Evolutionary conservation across 2,797 vertebrate genomes (phyloP).

Genomic region (Benthosema pterotum): DNA sequence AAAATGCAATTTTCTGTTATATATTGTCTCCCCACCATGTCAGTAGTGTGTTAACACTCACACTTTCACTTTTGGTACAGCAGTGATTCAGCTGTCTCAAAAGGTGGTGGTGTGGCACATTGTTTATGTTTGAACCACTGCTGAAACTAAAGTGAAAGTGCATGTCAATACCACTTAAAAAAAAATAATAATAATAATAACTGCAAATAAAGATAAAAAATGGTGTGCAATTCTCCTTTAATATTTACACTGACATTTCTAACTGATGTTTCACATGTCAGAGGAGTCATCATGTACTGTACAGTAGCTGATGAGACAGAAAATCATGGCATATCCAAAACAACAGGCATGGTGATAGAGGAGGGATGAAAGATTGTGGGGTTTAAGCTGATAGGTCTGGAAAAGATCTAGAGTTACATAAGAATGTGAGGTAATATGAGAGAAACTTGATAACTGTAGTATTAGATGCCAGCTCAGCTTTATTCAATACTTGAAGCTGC

Average conservation of each 20-base stretch:
- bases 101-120: no score
- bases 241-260: conserved; percentile 11
- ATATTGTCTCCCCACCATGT: no score
- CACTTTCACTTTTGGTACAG: no score
- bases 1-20: no score
- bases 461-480: conserved; percentile 31
- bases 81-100: no score
- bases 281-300: background rate
- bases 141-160: no score
- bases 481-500: conserved; percentile 21
- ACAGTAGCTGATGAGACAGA: conserved; percentile 37
- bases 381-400: conserved; percentile 5
- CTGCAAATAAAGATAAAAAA: no score
- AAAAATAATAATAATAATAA: no score
- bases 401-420: conserved; percentile 39
- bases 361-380: conserved; percentile 7
- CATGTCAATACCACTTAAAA: no score
- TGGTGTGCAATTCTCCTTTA: no score
- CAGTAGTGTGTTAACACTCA: no score
- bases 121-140: no score
- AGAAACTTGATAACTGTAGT: conserved; percentile 22
- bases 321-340: conserved; percentile 27
- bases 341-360: conserved; percentile 19
- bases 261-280: conserved; percentile 9
- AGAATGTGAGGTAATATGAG: conserved; percentile 35